Conservation (phyloP, 2,797 vertebrate species). For the Salarias fasciatus region DNA sequence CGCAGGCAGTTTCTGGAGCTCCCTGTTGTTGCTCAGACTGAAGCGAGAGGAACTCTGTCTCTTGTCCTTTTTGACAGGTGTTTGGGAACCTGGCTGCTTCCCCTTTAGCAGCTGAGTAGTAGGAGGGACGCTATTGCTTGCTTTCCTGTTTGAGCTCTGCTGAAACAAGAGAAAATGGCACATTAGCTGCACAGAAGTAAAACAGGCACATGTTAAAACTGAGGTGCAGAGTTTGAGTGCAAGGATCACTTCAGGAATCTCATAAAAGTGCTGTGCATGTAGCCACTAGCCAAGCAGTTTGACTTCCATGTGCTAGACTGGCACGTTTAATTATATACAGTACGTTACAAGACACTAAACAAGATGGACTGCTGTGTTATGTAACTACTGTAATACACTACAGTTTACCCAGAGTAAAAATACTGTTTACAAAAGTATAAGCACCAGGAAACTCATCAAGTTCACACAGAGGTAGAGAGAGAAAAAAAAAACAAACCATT, state of each 20-base stretch:
- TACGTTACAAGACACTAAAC: background rate
- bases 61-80: slow-evolving; percentile 93
- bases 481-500: background rate
- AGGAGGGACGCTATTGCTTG: slow-evolving; percentile 84
- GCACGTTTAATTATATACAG: slow-evolving; percentile 23
- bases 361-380: background rate
- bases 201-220: slow-evolving; percentile 3
- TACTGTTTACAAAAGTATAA: background rate
- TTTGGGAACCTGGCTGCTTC: slow-evolving; percentile 89
- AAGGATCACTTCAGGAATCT: slow-evolving; percentile 2
- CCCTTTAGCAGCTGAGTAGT: slow-evolving; percentile 91
- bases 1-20: slow-evolving; percentile 95
- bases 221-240: background rate
- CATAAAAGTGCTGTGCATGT: background rate
- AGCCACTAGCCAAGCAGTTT: background rate
- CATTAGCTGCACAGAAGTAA: slow-evolving; percentile 20
- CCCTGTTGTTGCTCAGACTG: slow-evolving; percentile 93
- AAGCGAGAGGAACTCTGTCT: slow-evolving; percentile 93
- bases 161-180: slow-evolving; percentile 39
- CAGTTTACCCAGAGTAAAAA: slow-evolving; percentile 3
- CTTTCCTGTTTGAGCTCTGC: slow-evolving; percentile 91
- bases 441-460: background rate
- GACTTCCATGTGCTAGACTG: slow-evolving; percentile 1
- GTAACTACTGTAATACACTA: slow-evolving; percentile 1
- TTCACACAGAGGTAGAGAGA: background rate